Evolutionary conservation across 2,888 invertebrate genomes (phyloP).

Genomic region (Microctonus aethiopoides): DNA sequence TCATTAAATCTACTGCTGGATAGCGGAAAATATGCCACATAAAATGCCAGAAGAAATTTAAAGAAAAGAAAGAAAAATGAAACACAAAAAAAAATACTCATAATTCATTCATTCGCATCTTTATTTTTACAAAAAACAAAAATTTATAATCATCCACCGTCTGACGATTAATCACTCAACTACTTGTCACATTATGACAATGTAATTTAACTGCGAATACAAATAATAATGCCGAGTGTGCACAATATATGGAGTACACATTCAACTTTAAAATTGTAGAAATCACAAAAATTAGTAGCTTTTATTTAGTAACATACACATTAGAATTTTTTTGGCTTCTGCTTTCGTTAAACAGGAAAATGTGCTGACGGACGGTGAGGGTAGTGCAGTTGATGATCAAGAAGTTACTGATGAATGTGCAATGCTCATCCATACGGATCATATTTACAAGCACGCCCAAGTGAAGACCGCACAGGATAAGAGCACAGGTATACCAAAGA

Average conservation of each 20-base stretch:
- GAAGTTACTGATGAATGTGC: constrained; percentile 81
- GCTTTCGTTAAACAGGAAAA: constrained; percentile 66
- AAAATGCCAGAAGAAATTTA: background rate
- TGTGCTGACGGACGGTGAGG: constrained; percentile 72
- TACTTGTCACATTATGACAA: background rate
- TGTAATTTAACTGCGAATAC: background rate
- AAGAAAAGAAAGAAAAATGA: background rate
- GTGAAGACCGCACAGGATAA: constrained; percentile 59
- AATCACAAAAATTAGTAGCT: constrained; percentile 18
- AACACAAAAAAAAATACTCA: background rate
- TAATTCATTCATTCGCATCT: background rate
- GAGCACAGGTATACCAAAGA: constrained; percentile 50
- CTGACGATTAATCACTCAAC: background rate
- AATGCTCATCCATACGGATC: constrained; percentile 72
- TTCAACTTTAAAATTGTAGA: constrained; percentile 23
- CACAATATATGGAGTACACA: constrained; percentile 36
- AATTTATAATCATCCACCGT: background rate
- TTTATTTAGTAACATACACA: constrained; percentile 17
- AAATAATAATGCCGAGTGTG: constrained; percentile 17
- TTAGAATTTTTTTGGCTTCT: constrained; percentile 32
- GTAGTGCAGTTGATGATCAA: constrained; percentile 72
- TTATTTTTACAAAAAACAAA: background rate
- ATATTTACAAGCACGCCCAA: constrained; percentile 60
- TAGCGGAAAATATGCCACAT: background rate
- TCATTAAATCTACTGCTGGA: constrained; percentile 8